A percentile compares a stretch with the other conserved stretches of the same genome.
Evolutionary conservation across 2,797 vertebrate species (phyloP).

Genomic region (Simalia tracyae): DNA sequence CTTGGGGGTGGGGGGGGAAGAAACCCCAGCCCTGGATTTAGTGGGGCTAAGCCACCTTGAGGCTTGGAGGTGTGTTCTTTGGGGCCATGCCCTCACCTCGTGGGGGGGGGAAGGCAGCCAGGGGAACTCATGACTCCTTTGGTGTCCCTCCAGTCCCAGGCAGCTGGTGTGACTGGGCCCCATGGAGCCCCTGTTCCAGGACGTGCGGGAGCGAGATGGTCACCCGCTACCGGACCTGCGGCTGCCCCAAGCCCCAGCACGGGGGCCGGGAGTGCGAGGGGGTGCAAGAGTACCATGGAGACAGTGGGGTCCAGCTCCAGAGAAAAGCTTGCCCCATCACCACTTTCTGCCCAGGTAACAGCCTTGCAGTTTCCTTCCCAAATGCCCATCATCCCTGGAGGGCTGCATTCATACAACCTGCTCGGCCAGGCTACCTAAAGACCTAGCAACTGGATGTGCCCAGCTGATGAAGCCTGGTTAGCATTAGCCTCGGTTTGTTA

Average conservation of each 20-base stretch:
- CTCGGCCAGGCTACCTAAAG: no score
- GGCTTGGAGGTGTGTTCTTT: neutral
- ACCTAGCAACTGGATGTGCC: no score
- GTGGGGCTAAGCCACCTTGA: no score
- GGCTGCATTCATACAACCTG: no score
- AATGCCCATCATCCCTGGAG: no score
- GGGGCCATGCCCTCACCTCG: neutral
- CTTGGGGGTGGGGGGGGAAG: no score
- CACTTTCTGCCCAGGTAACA: conserved; percentile 80
- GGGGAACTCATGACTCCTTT: neutral
- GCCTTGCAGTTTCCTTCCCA: neutral
- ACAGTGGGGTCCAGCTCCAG: conserved; percentile 78
- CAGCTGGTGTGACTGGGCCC: conserved; percentile 85
- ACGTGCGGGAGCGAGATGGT: conserved; percentile 82
- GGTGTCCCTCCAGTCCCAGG: conserved; percentile 73
- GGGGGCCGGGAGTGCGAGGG: conserved; percentile 75
- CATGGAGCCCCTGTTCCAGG: conserved; percentile 83
- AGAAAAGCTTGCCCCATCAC: conserved; percentile 76
- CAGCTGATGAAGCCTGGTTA: no score
- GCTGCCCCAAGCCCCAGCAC: conserved; percentile 78
- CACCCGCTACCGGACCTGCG: conserved; percentile 82
- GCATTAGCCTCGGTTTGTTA: no score
- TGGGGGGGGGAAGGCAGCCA: neutral
- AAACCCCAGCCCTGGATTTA: no score
- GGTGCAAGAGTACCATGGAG: conserved; percentile 72